phyloP scores from a whole-genome alignment of 2,113 vertebrate genomes.

The Toxotes jaculatrix region DNA sequence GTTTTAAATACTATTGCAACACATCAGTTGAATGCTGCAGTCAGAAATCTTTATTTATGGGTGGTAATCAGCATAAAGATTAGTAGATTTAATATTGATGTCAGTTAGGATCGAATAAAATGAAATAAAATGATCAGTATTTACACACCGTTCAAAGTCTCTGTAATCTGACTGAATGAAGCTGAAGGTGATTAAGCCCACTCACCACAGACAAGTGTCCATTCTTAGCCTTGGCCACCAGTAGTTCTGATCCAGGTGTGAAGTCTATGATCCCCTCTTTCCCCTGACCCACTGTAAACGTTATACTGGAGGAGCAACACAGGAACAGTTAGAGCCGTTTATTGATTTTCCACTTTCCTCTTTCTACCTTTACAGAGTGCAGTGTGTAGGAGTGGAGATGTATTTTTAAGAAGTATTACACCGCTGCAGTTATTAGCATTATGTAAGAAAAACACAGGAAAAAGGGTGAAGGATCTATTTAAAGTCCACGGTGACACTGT shows the following conservation, averaged over 20 bases:
- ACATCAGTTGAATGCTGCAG: background rate
- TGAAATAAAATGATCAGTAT: background rate
- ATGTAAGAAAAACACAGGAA: background rate
- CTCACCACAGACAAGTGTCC: constrained; percentile 98
- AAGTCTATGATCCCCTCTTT: constrained; percentile 97
- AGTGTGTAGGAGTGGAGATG: background rate
- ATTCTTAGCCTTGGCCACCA: constrained; percentile 95
- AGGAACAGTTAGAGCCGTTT: background rate
- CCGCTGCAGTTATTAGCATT: background rate
- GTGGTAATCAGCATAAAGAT: background rate
- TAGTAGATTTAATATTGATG: background rate
- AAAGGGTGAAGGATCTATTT: background rate
- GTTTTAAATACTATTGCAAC: background rate
- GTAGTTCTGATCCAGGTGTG: constrained; percentile 92
- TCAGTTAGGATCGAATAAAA: background rate
- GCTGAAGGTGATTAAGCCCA: background rate
- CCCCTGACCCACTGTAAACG: constrained; percentile 89
- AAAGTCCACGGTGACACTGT: too few species aligned
- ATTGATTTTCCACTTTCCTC: background rate
- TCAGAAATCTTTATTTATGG: background rate
- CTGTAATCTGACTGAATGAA: background rate
- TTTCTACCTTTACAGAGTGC: background rate
- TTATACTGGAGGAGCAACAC: constrained; percentile 86
- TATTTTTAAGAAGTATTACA: too few species aligned
- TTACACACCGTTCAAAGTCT: background rate